These are phyloP conservation scores for Drosophila sulfurigaster DNA, from an alignment of 1,140 invertebrate genomes.

Conservation along the genomic window DNA sequence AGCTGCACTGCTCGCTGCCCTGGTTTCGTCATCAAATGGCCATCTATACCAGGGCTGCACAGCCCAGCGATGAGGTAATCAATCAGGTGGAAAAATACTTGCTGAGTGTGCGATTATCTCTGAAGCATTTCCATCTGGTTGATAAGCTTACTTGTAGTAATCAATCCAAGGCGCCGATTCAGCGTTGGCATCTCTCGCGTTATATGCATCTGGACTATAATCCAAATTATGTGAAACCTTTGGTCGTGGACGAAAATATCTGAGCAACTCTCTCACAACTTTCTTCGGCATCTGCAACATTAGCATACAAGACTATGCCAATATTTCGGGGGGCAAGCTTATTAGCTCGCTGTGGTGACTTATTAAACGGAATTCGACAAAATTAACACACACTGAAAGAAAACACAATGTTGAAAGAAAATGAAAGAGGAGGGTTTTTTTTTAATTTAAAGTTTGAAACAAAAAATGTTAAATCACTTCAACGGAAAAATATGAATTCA, in stretches of 20 bases:
- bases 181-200: constrained; percentile 56
- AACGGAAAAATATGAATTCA: too few species aligned
- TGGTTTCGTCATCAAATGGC: constrained; percentile 65
- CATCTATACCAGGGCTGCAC: constrained; percentile 46
- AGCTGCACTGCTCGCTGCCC: constrained; percentile 58
- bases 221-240: constrained; percentile 60
- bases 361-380: constrained; percentile 34
- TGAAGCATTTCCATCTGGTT: constrained; percentile 27
- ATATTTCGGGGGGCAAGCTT: constrained; percentile 39
- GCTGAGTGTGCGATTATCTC: constrained; percentile 12
- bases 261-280: constrained; percentile 55
- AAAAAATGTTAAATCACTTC: too few species aligned
- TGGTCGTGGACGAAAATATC: constrained; percentile 57
- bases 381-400: constrained; percentile 27
- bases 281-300: constrained; percentile 50
- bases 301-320: constrained; percentile 41
- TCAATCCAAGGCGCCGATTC: constrained; percentile 14
- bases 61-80: constrained; percentile 15
- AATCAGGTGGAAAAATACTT: constrained; percentile 36
- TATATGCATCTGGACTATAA: constrained; percentile 59
- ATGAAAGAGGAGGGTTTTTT: too few species aligned
- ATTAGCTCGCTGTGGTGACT: constrained; percentile 31
- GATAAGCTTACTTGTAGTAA: constrained; percentile 27
- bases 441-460: too few species aligned
- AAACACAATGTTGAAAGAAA: not conserved